Base-by-base conservation (phyloP, 2,888 invertebrate species). In the Ceraclea dissimilis region DNA sequence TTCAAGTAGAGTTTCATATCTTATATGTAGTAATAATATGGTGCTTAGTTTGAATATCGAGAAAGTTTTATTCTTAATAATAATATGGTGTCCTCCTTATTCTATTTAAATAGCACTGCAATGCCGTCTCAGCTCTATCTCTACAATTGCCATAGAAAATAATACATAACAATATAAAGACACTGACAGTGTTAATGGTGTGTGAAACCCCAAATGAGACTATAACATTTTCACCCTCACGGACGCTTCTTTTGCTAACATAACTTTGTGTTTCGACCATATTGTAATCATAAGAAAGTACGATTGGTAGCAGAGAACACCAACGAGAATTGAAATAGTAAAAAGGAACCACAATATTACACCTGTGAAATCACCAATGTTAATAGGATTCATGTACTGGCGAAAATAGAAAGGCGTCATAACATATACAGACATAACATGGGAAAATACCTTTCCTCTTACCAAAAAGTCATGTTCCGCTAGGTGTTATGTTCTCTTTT, bases 161-260 rank as follows among this genome's bases (percentile, higher is more conserved):
- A 26, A 26, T 26, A 10, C 10, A 10, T 26, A 26, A 26, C 26
- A 26, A 26, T 26, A 26, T 26, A 26, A 26, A 39, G 39, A 39
- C 39, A n/a, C 39, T 16, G 16, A 39, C 16, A 16, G 39, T 39
- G 39, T 16, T 57, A 61, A 61, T 61, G 61, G 61, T 46, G 57
- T 56, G 61, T 57, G 59, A 61, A 59, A 57, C 59, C 59, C 59
- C 51, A 59, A 61, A 61, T 59, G 61, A 57, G 52, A 55, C 50
- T 16, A 5, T 39, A 39, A 16, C 58, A 58, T 54, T 52, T 52
- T 52, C 52, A 48, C 55, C 46, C 44, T 52, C 26, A 10, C 20
- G 21, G 52, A 16, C 39, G 19, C 34, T 39, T 39, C 13, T 39
- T 13, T 39, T 39, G n/a, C n/a, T n/a, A n/a, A n/a, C n/a, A n/a